Base-by-base conservation (phyloP, 2,888 invertebrate species). In the Cyrtodaria siliqua region DNA sequence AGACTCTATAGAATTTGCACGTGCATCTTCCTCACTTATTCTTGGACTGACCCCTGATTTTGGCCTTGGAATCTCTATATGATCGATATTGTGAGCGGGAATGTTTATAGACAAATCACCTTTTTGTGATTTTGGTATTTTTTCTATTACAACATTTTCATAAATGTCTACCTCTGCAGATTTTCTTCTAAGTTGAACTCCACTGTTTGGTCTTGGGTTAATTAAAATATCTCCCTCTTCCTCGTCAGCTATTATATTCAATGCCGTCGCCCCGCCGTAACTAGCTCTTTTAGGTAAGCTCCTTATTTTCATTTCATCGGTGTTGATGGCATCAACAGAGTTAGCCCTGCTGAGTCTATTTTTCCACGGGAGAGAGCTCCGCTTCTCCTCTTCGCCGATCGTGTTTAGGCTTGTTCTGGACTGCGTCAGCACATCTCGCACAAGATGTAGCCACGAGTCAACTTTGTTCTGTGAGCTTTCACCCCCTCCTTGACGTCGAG, bases 381-480 rank as follows among this genome's bases (percentile, higher is more conserved):
- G 50, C 55, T 86, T 86, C 8, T 86, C 86, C 29, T 89, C 87
- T 44, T 89, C 87, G 4, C 85, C 81, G 44, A 87, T 86, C 26
- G 87, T 85, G 62, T 87, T 87, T 16, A 87, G 72, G 47, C 86
- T 86, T 33, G 81, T 83, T 23, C 86, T 69, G 2, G 87, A 87
- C 52, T 87, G 87, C 2, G 83, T 79, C 24, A 88, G 52, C 1
- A 86, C 86, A 27, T 85, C 84, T 38, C 82, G 72, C 20, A 87
- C 80, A 12, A 89, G 67, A 23, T 83, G 83, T 9, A 86, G 80
- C 89, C 89, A 87, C 50, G 86, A 86, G 52, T 87, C 87, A 1
- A 86, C 85, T 56, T 81, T 82, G 40, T 73, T 76, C 12, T 63
- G 64, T 16, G 77, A 55, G 26, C 56, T 67, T 49, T 70, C 72